Percentiles rank a stretch among this genome's conserved stretches.
phyloP scores from a whole-genome alignment of 2,888 invertebrate species.

The Esperia sulphurella region DNA sequence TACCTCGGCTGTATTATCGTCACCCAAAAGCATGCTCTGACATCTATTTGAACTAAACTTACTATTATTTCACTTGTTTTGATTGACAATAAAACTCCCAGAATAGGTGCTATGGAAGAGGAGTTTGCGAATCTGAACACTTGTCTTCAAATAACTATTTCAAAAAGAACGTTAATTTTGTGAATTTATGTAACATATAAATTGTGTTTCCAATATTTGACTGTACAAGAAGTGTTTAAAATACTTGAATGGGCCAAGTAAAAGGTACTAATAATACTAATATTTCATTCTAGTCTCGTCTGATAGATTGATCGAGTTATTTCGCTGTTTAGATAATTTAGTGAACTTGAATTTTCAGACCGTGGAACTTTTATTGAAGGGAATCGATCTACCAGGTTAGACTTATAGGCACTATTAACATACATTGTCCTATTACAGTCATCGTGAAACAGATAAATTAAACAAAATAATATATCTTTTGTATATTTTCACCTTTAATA shows the following conservation, averaged over 20 bases:
- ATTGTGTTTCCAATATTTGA: background rate
- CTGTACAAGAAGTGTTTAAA: background rate
- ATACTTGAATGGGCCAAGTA: background rate
- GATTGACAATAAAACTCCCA: background rate
- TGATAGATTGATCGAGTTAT: background rate
- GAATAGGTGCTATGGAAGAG: background rate
- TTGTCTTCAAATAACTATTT: background rate
- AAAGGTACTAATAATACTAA: background rate
- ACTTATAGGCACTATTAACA: too few species aligned
- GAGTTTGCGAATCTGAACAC: background rate
- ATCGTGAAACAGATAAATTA: background rate
- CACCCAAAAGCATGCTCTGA: slow-evolving; percentile 6
- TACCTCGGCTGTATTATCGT: background rate
- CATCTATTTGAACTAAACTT: background rate
- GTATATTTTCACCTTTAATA: background rate
- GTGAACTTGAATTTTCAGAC: background rate
- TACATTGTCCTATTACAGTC: too few species aligned
- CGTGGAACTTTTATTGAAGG: background rate
- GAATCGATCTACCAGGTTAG: too few species aligned
- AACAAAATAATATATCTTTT: background rate
- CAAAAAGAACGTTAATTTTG: background rate
- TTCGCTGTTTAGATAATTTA: background rate
- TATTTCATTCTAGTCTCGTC: background rate
- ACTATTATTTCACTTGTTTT: slow-evolving; percentile 1
- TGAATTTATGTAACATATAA: background rate